Evolutionary conservation across 2,797 vertebrate genomes (phyloP).

Genomic region (Capromys pilorides): DNA sequence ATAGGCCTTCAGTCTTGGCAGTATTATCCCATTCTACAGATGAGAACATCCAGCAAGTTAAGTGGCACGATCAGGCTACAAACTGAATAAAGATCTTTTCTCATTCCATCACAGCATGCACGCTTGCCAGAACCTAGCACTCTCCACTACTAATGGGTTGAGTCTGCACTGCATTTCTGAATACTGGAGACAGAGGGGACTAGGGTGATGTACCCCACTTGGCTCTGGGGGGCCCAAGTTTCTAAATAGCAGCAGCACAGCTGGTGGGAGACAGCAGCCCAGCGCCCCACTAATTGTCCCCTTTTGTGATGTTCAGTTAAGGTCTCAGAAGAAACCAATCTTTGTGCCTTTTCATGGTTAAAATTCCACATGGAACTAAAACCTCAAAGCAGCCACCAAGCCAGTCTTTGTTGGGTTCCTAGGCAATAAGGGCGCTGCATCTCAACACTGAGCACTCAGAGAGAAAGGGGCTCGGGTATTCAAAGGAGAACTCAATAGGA

Average conservation of each 20-base stretch:
- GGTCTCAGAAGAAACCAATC: slow-evolving; percentile 86
- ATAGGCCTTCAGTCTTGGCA: neutral
- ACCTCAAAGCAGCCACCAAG: slow-evolving; percentile 84
- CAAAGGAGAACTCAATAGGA: slow-evolving; percentile 82
- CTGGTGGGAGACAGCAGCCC: slow-evolving; percentile 75
- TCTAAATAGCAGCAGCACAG: slow-evolving; percentile 69
- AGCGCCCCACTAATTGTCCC: slow-evolving; percentile 83
- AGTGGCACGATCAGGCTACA: neutral
- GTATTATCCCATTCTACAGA: slow-evolving; percentile 43
- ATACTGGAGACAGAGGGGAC: slow-evolving; percentile 36
- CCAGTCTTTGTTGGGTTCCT: slow-evolving; percentile 88
- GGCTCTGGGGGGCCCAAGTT: slow-evolving; percentile 47
- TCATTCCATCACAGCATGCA: neutral
- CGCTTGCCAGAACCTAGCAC: neutral
- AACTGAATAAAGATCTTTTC: neutral
- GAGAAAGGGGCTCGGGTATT: slow-evolving; percentile 81
- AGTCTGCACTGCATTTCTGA: neutral
- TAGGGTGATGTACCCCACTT: slow-evolving; percentile 67
- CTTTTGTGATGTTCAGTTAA: slow-evolving; percentile 84
- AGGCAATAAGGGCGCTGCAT: slow-evolving; percentile 84
- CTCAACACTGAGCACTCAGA: slow-evolving; percentile 83
- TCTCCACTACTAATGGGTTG: neutral
- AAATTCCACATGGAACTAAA: slow-evolving; percentile 84
- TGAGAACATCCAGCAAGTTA: neutral
- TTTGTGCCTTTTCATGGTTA: slow-evolving; percentile 85